Base-by-base conservation (phyloP, 1,140 invertebrate genomes). In the Heliconius nattereri region DNA sequence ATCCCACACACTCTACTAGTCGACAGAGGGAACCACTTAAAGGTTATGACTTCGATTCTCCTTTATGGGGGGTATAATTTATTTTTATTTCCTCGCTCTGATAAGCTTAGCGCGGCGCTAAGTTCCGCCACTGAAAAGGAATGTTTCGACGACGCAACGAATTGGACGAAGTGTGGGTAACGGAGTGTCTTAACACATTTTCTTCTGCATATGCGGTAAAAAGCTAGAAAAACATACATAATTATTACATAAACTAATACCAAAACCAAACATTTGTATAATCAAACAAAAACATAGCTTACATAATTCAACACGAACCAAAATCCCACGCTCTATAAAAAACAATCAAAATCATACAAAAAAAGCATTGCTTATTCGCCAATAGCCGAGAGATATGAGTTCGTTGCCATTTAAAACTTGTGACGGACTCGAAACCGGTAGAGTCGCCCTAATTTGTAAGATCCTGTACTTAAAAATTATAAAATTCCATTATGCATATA, bases 361-460 rank as follows among this genome's bases (percentile, higher is more conserved):
- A 60, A 60, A 45, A 16, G 9, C 9, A 26, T 23, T 60, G 26
- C 11, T 60, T 23, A 60, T 13, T 9, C 9, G 57, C 23, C 57
- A n/a, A 60, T 60, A 60, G 23, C 23, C 57, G 9, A 60, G 9
- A 11, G 57, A 60, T 60, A 60, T 60, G 57, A 60, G 57, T 60
- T 60, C 57, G 57, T 60, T 60, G 57, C 20, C 57, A 60, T 60
- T 60, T 60, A 60, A 26, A 60, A 60, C 0, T 60, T 26, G n/a
- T 26, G 57, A 60, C 52, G 20, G 8, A 11, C 11, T 23, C 57
- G 57, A 60, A 26, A 60, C 57, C 23, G 57, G 57, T 60, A 60
- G 57, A 60, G 57, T 26, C 57, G 57, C 57, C 57, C 57, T 60
- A 60, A 60, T 60, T 60, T 60, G 9, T 23, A 60, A 60, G 57